phyloP scores from a whole-genome alignment of 2,113 vertebrate genomes.

The Trogon surrucura region DNA sequence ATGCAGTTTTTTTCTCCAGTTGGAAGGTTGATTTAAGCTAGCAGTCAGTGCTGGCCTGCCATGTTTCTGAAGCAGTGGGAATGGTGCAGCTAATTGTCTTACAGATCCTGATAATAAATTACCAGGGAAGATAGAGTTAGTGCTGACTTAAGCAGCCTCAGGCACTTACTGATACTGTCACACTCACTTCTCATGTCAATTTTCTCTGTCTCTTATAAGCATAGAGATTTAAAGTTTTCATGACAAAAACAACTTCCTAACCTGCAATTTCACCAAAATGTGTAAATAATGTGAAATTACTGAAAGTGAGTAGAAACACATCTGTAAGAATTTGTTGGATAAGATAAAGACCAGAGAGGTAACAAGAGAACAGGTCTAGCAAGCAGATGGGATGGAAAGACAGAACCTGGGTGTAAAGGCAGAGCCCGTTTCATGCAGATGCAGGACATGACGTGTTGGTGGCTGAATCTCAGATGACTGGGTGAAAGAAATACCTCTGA shows the following conservation, averaged over 20 bases:
- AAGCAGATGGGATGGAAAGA: neutral
- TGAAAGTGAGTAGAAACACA: neutral
- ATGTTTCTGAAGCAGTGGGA: neutral
- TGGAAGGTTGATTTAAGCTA: neutral
- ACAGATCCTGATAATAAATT: neutral
- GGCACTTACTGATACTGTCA: neutral
- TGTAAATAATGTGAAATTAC: neutral
- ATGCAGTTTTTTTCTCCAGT: neutral
- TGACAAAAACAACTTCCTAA: neutral
- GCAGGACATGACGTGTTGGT: neutral
- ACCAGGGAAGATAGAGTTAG: neutral
- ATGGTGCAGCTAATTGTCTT: neutral
- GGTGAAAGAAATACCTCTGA: neutral
- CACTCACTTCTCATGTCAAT: neutral
- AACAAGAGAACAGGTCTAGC: neutral
- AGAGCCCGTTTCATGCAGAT: neutral
- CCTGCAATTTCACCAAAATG: neutral
- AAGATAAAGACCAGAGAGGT: neutral
- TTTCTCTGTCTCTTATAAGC: neutral
- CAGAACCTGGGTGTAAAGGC: neutral
- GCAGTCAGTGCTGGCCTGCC: neutral
- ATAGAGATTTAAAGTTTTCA: neutral
- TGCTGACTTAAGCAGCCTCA: neutral
- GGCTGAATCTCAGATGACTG: neutral
- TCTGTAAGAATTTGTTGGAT: neutral